Percentiles rank a stretch among this genome's conserved stretches.
phyloP scores from a whole-genome alignment of 2,113 vertebrate genomes.

The Oxyura jamaicensis region DNA sequence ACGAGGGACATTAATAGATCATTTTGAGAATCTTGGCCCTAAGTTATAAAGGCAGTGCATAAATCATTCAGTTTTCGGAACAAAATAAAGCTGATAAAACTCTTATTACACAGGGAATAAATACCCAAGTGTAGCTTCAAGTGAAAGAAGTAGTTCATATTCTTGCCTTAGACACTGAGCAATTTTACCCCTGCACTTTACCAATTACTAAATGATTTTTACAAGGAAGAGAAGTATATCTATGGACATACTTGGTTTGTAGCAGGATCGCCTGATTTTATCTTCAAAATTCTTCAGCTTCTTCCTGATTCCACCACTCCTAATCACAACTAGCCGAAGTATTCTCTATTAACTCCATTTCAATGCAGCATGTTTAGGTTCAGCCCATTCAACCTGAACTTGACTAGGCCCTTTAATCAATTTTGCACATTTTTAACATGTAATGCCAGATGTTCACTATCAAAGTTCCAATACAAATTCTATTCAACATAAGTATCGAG shows the following conservation, averaged over 20 bases:
- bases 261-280: neutral
- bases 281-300: neutral
- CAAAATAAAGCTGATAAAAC: neutral
- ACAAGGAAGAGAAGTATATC: neutral
- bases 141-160: neutral
- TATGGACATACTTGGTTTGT: neutral
- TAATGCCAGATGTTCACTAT: neutral
- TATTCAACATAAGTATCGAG: neutral
- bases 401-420: neutral
- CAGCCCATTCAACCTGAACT: neutral
- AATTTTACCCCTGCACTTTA: neutral
- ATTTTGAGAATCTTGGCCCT: neutral
- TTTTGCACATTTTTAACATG: neutral
- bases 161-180: neutral
- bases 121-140: neutral
- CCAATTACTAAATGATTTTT: fast-evolving
- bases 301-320: neutral
- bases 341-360: neutral
- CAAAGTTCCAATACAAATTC: neutral
- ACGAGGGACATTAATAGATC: neutral
- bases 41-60: neutral
- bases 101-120: neutral
- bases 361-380: neutral
- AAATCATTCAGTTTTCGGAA: neutral
- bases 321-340: neutral